phyloP scores from a whole-genome alignment of 2,888 invertebrate species.

The Odontocolon sp. region DNA sequence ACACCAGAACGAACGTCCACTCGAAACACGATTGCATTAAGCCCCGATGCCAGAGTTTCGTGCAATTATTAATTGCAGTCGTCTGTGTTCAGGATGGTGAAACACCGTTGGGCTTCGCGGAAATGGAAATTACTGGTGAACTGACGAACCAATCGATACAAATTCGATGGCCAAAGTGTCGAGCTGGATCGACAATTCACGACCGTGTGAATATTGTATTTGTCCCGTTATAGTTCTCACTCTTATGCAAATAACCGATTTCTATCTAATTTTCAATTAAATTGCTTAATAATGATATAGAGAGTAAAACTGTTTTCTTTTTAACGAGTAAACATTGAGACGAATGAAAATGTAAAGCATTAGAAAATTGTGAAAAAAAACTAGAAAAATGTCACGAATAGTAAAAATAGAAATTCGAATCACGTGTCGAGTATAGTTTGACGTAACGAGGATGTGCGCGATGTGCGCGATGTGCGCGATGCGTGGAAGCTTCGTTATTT shows the following conservation, averaged over 20 bases:
- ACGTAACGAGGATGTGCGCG: conserved; percentile 19
- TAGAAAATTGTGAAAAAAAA: not conserved
- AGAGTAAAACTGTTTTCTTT: not conserved
- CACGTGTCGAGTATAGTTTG: conserved; percentile 44
- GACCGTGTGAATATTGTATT: not conserved
- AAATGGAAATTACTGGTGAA: conserved; percentile 9
- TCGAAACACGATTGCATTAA: conserved; percentile 28
- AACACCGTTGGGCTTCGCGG: not conserved
- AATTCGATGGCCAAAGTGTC: not conserved
- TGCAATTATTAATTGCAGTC: conserved; percentile 31
- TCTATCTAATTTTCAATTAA: no score
- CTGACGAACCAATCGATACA: conserved; percentile 12
- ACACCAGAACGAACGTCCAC: not conserved
- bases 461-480: not conserved
- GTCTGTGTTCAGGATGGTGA: not conserved
- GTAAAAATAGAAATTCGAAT: conserved; percentile 36
- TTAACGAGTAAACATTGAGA: not conserved
- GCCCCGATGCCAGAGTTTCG: conserved; percentile 1
- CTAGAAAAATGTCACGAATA: not conserved
- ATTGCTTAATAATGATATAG: not conserved
- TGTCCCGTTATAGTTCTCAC: not conserved
- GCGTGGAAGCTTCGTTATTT: conserved; percentile 30
- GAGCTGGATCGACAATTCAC: not conserved
- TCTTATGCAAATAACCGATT: not conserved
- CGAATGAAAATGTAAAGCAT: not conserved